These are phyloP conservation scores for Sycobia sp. DNA, from an alignment of 1,140 invertebrate species.

Conservation along the genomic window DNA sequence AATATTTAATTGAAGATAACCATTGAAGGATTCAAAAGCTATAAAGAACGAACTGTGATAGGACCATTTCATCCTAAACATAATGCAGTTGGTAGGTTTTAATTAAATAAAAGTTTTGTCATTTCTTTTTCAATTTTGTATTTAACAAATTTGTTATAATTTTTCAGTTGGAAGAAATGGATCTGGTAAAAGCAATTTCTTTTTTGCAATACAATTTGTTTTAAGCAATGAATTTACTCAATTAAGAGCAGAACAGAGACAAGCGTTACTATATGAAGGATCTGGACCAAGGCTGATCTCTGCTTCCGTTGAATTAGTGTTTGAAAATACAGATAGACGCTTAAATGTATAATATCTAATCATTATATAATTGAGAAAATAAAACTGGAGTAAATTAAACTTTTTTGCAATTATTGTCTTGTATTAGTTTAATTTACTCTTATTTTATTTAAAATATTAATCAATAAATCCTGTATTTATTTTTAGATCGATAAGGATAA, in stretches of 20 bases:
- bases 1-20: too few species aligned
- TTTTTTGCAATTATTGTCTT: too few species aligned
- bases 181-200: constrained; percentile 99
- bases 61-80: constrained; percentile 97
- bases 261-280: constrained; percentile 95
- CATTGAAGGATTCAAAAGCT: constrained; percentile 99
- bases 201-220: constrained; percentile 99
- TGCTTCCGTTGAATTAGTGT: constrained; percentile 99
- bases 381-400: background rate
- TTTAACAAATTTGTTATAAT: constrained; percentile 27
- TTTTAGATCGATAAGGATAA: constrained; percentile 96
- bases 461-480: too few species aligned
- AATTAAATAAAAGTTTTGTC: constrained; percentile 7
- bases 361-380: constrained; percentile 17
- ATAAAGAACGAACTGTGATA: constrained; percentile 96
- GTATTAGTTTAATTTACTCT: too few species aligned
- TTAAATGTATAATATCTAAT: constrained; percentile 89
- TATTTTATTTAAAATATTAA: too few species aligned
- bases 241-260: constrained; percentile 91
- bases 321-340: constrained; percentile 97
- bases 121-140: constrained; percentile 5
- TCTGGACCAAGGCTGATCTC: constrained; percentile 94
- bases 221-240: constrained; percentile 99
- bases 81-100: constrained; percentile 95
- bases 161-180: constrained; percentile 87